Percentiles rank a stretch among this genome's conserved stretches.
These are phyloP conservation scores for Nasua narica DNA, from an alignment of 2,797 vertebrate species.

Conservation along the genomic window DNA sequence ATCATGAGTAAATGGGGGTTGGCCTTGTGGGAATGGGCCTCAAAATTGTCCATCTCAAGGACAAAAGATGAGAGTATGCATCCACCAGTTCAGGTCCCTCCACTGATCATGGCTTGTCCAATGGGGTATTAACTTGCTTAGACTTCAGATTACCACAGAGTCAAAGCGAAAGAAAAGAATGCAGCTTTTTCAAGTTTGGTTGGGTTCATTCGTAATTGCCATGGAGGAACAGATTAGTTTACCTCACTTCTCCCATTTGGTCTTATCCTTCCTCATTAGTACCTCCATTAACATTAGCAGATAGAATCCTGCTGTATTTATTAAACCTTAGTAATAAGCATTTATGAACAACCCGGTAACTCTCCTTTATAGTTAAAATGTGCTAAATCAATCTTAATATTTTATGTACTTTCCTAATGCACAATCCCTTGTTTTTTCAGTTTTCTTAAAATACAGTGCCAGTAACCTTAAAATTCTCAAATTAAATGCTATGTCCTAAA, in stretches of 20 bases:
- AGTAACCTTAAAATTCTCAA: constrained; percentile 16
- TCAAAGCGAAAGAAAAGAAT: background rate
- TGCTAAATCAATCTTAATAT: background rate
- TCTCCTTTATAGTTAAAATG: background rate
- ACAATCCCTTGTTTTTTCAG: background rate
- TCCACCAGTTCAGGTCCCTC: background rate
- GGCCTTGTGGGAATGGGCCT: background rate
- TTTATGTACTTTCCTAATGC: background rate
- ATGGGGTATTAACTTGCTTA: background rate
- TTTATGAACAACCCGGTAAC: background rate
- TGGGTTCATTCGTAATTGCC: background rate
- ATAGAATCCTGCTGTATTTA: background rate
- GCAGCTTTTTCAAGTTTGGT: background rate
- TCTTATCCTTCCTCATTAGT: background rate
- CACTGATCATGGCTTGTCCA: background rate
- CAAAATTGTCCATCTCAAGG: background rate
- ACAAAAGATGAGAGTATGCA: background rate
- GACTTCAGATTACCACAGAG: background rate
- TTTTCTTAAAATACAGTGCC: background rate
- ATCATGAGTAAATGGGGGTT: background rate
- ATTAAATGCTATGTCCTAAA: background rate
- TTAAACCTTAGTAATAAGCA: background rate
- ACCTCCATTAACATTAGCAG: background rate
- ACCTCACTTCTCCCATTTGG: background rate
- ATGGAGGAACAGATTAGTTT: background rate